phyloP scores from a whole-genome alignment of 2,888 invertebrate genomes.

The Melanchra persicariae region DNA sequence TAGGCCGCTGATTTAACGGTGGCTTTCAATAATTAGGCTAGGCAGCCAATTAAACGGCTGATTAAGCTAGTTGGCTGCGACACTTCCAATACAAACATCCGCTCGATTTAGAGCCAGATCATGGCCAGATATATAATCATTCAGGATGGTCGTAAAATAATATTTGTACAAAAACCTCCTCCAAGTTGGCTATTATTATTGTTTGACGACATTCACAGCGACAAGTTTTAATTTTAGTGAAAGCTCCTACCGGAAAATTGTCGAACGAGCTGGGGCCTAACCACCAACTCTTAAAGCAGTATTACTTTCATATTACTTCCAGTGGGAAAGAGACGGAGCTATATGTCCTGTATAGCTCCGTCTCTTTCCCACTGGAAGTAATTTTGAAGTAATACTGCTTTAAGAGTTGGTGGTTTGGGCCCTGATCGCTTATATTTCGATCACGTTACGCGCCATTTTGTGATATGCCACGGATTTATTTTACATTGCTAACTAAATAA shows the following conservation, averaged over 20 bases:
- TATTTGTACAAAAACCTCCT: conserved; percentile 20
- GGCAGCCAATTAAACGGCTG: too few species aligned
- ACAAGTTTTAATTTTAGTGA: conserved; percentile 53
- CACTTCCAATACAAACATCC: not conserved
- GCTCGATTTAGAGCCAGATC: too few species aligned
- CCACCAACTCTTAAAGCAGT: too few species aligned
- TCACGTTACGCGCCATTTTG: conserved; percentile 63
- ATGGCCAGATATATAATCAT: conserved; percentile 4
- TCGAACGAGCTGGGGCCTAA: conserved; percentile 50
- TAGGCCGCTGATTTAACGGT: too few species aligned
- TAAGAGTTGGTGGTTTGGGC: too few species aligned
- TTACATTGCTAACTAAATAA: conserved; percentile 44
- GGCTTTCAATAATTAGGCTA: too few species aligned
- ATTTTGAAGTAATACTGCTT: too few species aligned
- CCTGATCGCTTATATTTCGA: conserved; percentile 61
- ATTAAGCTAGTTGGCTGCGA: too few species aligned
- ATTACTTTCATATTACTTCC: too few species aligned
- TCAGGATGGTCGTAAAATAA: conserved; percentile 9
- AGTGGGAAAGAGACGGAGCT: too few species aligned
- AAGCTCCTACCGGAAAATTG: conserved; percentile 59
- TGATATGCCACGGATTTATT: conserved; percentile 57
- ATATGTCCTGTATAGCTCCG: too few species aligned
- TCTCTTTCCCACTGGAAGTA: too few species aligned
- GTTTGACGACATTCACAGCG: conserved; percentile 29
- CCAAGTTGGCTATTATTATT: conserved; percentile 6